Evolutionary conservation across 2,888 invertebrate species (phyloP).

Genomic region (Thumatha senex): DNA sequence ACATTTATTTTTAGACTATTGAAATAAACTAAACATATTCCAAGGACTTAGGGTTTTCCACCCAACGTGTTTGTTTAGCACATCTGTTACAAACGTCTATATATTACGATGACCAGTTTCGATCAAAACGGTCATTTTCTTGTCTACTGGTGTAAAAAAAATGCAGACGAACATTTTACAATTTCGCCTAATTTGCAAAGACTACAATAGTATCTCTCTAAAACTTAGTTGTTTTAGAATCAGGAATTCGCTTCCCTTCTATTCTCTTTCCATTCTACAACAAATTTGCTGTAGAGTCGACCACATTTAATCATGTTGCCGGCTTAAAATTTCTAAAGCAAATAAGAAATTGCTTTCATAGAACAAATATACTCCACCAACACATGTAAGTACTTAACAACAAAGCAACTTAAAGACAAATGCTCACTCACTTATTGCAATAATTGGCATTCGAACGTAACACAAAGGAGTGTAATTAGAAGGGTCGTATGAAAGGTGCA

Average conservation of each 20-base stretch:
- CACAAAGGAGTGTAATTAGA: conserved; percentile 71
- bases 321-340: not conserved
- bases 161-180: too few species aligned
- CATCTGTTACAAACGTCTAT: too few species aligned
- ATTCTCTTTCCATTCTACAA: not conserved
- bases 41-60: too few species aligned
- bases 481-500: conserved; percentile 68
- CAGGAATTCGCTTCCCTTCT: not conserved
- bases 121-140: too few species aligned
- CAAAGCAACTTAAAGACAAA: conserved; percentile 46
- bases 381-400: conserved; percentile 12
- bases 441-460: conserved; percentile 70
- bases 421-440: conserved; percentile 65
- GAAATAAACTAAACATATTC: too few species aligned
- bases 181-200: too few species aligned
- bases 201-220: too few species aligned
- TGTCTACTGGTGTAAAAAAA: too few species aligned
- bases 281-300: not conserved
- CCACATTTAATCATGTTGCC: not conserved
- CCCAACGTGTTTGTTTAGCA: too few species aligned
- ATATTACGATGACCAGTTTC: too few species aligned
- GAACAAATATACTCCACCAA: conserved; percentile 1
- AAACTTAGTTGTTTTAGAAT: too few species aligned
- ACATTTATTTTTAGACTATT: too few species aligned
- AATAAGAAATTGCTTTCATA: not conserved